A percentile compares a stretch with the other conserved stretches of the same genome.
Evolutionary conservation across 2,797 vertebrate genomes (phyloP).

Genomic region (Eidolon dupreanum): DNA sequence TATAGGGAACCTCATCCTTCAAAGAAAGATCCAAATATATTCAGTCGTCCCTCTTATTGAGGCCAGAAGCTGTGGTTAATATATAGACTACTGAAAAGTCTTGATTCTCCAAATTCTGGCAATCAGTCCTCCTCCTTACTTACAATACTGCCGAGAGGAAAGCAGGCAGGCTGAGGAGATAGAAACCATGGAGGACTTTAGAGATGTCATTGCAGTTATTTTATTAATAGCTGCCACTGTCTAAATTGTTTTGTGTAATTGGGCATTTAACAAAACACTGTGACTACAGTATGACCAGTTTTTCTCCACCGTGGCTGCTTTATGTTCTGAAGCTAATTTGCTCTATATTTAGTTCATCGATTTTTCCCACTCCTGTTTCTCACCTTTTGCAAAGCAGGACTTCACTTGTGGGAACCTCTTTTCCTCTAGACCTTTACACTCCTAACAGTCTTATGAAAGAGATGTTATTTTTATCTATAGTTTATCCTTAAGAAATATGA

Average conservation of each 20-base stretch:
- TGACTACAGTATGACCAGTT: neutral
- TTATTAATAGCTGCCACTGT: neutral
- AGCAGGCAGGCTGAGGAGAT: neutral
- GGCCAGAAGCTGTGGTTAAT: neutral
- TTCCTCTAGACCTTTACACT: neutral
- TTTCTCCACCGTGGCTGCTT: neutral
- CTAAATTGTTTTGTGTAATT: neutral
- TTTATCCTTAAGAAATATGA: neutral
- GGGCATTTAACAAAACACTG: neutral
- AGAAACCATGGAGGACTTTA: neutral
- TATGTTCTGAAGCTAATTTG: neutral
- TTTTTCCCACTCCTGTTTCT: neutral
- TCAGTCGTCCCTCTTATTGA: neutral
- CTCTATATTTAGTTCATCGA: neutral
- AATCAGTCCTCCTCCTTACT: neutral
- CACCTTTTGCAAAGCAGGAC: neutral
- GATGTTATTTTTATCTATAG: neutral
- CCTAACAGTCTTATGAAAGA: neutral
- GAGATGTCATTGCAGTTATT: neutral
- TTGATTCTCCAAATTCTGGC: neutral
- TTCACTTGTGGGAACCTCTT: neutral
- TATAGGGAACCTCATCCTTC: neutral
- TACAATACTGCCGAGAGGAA: neutral
- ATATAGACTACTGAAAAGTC: neutral
- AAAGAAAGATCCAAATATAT: neutral